phyloP scores from a whole-genome alignment of 1,140 invertebrate species.

The Scaptodrosophila lebanonensis region DNA sequence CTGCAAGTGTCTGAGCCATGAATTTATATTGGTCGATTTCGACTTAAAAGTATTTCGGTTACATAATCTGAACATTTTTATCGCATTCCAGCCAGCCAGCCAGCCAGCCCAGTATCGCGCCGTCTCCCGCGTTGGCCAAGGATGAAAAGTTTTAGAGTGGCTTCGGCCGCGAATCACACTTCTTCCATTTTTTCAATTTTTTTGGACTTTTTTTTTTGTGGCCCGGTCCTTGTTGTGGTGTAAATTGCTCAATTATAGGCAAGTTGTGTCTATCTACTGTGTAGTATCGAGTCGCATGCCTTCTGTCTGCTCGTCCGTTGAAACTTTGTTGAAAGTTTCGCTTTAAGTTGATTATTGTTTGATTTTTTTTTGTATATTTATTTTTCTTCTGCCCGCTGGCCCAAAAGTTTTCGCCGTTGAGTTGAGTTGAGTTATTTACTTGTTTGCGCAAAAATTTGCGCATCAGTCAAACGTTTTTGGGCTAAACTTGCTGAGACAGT shows the following conservation, averaged over 20 bases:
- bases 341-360: slow-evolving; percentile 62
- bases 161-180: no score
- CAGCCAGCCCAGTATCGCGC: no score
- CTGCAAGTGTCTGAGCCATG: slow-evolving; percentile 69
- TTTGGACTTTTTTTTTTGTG: neutral
- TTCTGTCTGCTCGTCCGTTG: slow-evolving; percentile 6
- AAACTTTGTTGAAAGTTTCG: slow-evolving; percentile 54
- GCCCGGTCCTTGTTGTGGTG: slow-evolving; percentile 47
- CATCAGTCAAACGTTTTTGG: slow-evolving; percentile 14
- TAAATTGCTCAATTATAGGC: slow-evolving; percentile 72
- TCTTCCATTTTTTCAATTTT: no score
- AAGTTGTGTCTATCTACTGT: slow-evolving; percentile 26
- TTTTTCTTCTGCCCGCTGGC: no score
- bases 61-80: slow-evolving; percentile 70
- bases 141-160: no score
- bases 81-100: slow-evolving; percentile 45
- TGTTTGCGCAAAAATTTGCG: slow-evolving; percentile 23
- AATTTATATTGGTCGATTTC: slow-evolving; percentile 75
- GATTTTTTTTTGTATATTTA: no score
- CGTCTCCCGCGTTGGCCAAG: no score
- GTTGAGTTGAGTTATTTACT: slow-evolving; percentile 32
- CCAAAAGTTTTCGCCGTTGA: slow-evolving; percentile 19
- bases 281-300: slow-evolving; percentile 4
- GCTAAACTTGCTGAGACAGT: neutral
- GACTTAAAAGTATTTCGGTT: slow-evolving; percentile 74